These are phyloP conservation scores for Anoplolepis gracilipes DNA, from an alignment of 1,140 invertebrate genomes.

Conservation along the genomic window DNA sequence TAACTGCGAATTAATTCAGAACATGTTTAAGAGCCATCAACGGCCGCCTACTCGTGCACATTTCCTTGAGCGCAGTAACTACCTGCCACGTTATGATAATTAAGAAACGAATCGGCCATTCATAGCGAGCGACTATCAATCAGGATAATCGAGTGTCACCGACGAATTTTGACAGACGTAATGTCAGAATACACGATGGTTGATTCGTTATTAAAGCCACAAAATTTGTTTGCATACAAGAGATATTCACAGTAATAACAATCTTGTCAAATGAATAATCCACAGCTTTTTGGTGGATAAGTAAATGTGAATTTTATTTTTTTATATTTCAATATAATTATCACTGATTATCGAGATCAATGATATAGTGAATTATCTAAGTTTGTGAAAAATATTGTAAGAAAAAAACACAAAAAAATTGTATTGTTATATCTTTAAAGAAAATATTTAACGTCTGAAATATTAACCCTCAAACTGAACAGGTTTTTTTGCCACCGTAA, in stretches of 20 bases:
- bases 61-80: slow-evolving; percentile 20
- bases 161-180: slow-evolving; percentile 20
- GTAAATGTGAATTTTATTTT: background rate
- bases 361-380: background rate
- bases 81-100: slow-evolving; percentile 66
- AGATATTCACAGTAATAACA: background rate
- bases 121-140: slow-evolving; percentile 14
- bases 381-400: background rate
- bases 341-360: slow-evolving; percentile 14
- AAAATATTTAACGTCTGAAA: background rate
- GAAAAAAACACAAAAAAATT: too few relatives aligned
- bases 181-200: background rate
- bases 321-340: background rate
- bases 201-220: background rate
- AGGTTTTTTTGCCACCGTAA: too few relatives aligned
- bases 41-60: slow-evolving; percentile 20
- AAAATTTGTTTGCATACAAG: background rate
- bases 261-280: slow-evolving; percentile 2
- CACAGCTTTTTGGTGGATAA: background rate
- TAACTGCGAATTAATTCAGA: slow-evolving; percentile 55
- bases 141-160: slow-evolving; percentile 39
- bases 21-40: slow-evolving; percentile 48
- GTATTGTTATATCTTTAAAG: too few relatives aligned
- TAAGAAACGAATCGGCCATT: slow-evolving; percentile 53
- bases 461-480: too few relatives aligned